Evolutionary conservation across 2,888 invertebrate species (phyloP), one percentile per base, ranked within the genome.

Genomic region (Sminthurinus aureus): DNA sequence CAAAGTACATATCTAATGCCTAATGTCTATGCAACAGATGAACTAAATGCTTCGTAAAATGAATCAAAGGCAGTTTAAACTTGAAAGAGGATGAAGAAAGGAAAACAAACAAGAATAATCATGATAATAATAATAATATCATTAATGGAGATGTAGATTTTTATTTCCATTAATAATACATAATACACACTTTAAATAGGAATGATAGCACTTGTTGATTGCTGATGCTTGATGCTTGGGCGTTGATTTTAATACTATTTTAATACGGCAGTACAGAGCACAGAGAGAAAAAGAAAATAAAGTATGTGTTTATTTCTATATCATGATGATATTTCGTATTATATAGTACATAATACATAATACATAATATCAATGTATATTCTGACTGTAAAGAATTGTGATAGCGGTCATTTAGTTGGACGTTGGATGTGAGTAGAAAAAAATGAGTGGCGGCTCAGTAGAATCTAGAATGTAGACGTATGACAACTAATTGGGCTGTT

Each of bases 401-500:
- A 81, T 81, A 74, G 74, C 64, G 81, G 74, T 81, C 81, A 81
- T 74, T 81, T 75, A 64, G 74, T 74, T 50, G 26, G 38, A 6
- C 6, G 74, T 74, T 73, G 81, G 81, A 81, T 64, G 81, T 75
- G 81, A 66, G 74, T 52, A 74, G 81, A 64, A 78, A 81, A 85
- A 83, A 81, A 81, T 81, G 81, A 74, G 69, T 81, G 76, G 77
- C 81, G 82, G 79, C 83, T 79, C 79, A 74, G 69, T 81, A n/a
- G n/a, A n/a, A n/a, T n/a, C n/a, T n/a, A n/a, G n/a, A n/a, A n/a
- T n/a, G n/a, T n/a, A 75, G 81, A 81, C 74, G 81, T 38, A 38
- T 1, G 75, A 81, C 81, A 83, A 78, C 85, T 85, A 85, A 85
- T 85, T 85, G 84, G 85, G 71, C 84, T 85, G 85, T 85, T 85